These are phyloP conservation scores for Cheumatopsyche charites DNA, from an alignment of 1,140 invertebrate species.

Conservation along the genomic window DNA sequence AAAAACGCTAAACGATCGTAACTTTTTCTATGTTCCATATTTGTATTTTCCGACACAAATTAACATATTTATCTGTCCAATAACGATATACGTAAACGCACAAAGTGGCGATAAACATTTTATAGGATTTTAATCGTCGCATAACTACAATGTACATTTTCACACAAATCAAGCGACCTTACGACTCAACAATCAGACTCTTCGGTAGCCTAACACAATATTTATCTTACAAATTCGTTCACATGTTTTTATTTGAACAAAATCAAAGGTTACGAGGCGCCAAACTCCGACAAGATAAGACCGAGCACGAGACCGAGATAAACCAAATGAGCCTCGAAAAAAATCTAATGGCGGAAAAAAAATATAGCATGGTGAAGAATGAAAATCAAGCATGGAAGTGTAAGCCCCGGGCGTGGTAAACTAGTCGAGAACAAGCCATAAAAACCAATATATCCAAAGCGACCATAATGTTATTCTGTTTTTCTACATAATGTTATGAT, in stretches of 20 bases:
- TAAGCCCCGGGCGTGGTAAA: conserved; percentile 25
- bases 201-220: background rate
- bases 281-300: conserved; percentile 9
- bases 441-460: conserved; percentile 43
- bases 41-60: too few relatives aligned
- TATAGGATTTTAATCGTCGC: background rate
- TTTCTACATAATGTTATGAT: conserved; percentile 46
- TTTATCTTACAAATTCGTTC: background rate
- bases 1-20: too few relatives aligned
- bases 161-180: background rate
- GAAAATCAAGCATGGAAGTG: conserved; percentile 12
- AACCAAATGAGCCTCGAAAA: background rate
- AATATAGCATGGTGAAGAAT: background rate
- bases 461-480: conserved; percentile 42
- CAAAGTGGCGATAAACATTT: too few relatives aligned
- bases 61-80: too few relatives aligned
- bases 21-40: too few relatives aligned
- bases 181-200: background rate
- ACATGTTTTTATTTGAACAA: conserved; percentile 7
- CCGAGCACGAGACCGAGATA: background rate
- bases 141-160: background rate
- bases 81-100: too few relatives aligned
- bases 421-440: conserved; percentile 44
- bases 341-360: conserved; percentile 10
- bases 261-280: conserved; percentile 1